Conservation (phyloP, 1,140 invertebrate genomes). For the Agrypnia vestita region DNA sequence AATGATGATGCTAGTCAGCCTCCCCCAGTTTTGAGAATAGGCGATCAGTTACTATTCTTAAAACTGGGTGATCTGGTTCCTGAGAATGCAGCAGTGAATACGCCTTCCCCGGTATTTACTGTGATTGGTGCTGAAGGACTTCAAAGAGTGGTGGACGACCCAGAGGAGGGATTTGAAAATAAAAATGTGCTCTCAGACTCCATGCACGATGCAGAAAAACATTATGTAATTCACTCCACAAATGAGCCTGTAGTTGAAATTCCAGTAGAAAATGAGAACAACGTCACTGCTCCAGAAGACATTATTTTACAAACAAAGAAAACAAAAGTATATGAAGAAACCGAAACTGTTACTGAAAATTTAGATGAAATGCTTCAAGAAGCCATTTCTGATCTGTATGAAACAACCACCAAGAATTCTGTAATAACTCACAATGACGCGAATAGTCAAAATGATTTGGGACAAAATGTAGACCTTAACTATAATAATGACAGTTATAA, state of each 20-base stretch:
- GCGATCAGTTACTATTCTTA: constrained; percentile 66
- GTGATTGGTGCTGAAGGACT: constrained; percentile 68
- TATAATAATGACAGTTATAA: constrained; percentile 27
- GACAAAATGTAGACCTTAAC: constrained; percentile 29
- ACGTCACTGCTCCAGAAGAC: constrained; percentile 39
- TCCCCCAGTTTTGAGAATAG: constrained; percentile 67
- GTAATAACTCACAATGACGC: constrained; percentile 13
- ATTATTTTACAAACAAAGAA: constrained; percentile 3
- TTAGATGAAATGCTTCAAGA: constrained; percentile 55
- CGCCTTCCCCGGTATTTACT: constrained; percentile 65
- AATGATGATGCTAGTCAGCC: constrained; percentile 62
- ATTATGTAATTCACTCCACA: not conserved
- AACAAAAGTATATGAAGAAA: constrained; percentile 25
- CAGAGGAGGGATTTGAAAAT: constrained; percentile 57
- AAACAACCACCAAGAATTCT: constrained; percentile 52
- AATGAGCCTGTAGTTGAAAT: constrained; percentile 23
- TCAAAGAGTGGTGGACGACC: constrained; percentile 64
- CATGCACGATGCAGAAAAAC: constrained; percentile 20
- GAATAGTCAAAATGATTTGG: constrained; percentile 53
- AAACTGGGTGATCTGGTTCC: constrained; percentile 65
- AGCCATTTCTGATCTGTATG: constrained; percentile 56
- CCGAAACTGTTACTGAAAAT: constrained; percentile 46
- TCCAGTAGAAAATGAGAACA: constrained; percentile 41
- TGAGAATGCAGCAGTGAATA: constrained; percentile 64
- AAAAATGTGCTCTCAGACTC: constrained; percentile 40